Conservation (phyloP, 2,888 invertebrate species). For the Eumerus sabulonum region DNA sequence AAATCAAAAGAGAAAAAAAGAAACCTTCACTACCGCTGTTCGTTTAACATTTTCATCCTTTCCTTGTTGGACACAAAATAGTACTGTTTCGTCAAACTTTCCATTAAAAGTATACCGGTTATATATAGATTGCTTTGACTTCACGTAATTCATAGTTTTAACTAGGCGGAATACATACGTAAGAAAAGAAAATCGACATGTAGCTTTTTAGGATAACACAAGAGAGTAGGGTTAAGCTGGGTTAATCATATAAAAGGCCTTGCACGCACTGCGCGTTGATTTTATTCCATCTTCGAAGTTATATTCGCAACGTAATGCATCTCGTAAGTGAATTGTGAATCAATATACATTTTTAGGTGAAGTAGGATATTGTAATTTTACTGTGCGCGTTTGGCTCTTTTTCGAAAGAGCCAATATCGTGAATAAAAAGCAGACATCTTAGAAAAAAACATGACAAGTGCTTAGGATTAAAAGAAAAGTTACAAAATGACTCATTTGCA, state of each 20-base stretch:
- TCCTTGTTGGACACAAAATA: conserved; percentile 53
- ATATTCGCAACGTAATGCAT: conserved; percentile 21
- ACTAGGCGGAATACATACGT: conserved; percentile 49
- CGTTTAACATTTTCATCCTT: conserved; percentile 45
- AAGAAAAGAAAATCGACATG: conserved; percentile 43
- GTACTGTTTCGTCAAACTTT: conserved; percentile 49
- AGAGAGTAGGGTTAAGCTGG: conserved; percentile 41
- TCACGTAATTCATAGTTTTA: conserved; percentile 58
- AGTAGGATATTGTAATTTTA: neutral
- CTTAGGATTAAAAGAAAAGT: neutral
- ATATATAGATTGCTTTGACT: conserved; percentile 11
- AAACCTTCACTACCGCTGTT: too few species aligned
- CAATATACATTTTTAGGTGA: neutral
- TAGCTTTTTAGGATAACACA: conserved; percentile 31
- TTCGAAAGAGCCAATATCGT: too few species aligned
- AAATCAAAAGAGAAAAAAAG: too few species aligned
- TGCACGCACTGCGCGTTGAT: conserved; percentile 21
- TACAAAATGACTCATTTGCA: neutral
- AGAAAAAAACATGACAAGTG: neutral
- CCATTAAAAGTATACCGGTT: conserved; percentile 59
- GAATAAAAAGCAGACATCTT: neutral
- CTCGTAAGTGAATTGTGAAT: conserved; percentile 44
- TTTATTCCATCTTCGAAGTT: conserved; percentile 17
- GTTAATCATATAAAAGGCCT: conserved; percentile 59
- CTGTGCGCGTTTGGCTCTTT: too few species aligned